Base-by-base conservation (phyloP, 2,797 vertebrate genomes). In the Gambelia wislizenii region DNA sequence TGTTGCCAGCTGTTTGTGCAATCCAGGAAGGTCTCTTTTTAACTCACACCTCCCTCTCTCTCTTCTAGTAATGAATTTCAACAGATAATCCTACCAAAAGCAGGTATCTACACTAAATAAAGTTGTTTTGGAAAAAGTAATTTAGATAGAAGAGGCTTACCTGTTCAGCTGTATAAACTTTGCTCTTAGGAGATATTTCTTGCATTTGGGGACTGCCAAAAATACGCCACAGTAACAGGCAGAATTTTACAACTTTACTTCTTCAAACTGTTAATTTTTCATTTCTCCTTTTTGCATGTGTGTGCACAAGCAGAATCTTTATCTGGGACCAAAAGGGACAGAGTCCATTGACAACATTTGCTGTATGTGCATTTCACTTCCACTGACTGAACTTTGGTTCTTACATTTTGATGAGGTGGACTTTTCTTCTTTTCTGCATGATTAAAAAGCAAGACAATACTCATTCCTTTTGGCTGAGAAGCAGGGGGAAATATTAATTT, bases 301-400 rank as follows among this genome's bases (percentile, higher is more conserved):
- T 30, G 61, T 9, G 61, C 13, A 13, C 14, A 13, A 9, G 64
- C 64, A 33, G 8, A 3, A 30, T 10, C 64, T 33, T n/a, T 67
- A 30, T 33, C 64, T 7, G 94, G 93, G 70, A 69, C 76, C 0
- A 0, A 59, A 77, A 72, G 72, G 92, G 74, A 39, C 91, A 96
- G 64, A 95, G 96, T 95, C 93, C 91, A 89, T 27, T 30, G 79
- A 74, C 91, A 87, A 78, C 44, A 59, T 91, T 86, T 30, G n/a
- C n/a, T n/a, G n/a, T n/a, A 44, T 89, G 87, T 82, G 39, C 91
- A 91, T 95, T 87, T 83, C 89, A 89, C 87, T 91, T 94, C 92
- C 27, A 74, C 85, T 93, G 91, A 92, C 94, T 96, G 95, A 95
- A 96, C 95, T 96, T 96, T 96, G 95, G 90, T 91, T 94, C 92